A percentile compares a stretch with the other conserved stretches of the same genome.
These are phyloP conservation scores for Rhabdophis nuchalis DNA, from an alignment of 2,797 vertebrate genomes.

Conservation along the genomic window DNA sequence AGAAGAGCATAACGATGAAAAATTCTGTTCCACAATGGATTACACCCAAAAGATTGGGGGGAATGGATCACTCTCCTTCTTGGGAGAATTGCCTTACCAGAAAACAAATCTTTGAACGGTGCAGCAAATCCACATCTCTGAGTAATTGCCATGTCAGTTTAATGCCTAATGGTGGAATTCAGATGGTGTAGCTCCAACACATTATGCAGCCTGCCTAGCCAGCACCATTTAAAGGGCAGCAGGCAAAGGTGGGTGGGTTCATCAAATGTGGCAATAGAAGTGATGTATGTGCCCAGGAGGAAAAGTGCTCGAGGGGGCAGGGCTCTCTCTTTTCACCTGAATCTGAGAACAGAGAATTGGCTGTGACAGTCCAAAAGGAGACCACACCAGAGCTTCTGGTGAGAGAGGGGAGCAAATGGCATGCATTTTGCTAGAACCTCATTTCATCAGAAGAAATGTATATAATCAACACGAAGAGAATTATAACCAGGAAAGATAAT, in stretches of 20 bases:
- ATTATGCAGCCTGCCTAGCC: conserved; percentile 11
- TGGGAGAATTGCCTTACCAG: neutral
- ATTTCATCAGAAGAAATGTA: neutral
- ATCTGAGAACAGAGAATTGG: neutral
- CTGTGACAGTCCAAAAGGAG: neutral
- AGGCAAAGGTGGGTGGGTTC: conserved; percentile 9
- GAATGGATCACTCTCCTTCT: neutral
- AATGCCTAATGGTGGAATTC: conserved; percentile 11
- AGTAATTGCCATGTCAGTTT: conserved; percentile 23
- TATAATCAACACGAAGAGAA: neutral
- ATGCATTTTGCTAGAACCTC: neutral
- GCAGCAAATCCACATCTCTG: neutral
- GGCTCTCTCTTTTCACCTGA: neutral
- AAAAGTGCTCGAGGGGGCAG: neutral
- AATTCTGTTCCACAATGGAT: neutral
- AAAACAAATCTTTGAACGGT: neutral
- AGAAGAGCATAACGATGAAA: neutral
- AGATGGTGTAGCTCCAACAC: conserved; percentile 9
- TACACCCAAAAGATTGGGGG: neutral
- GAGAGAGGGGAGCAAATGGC: neutral
- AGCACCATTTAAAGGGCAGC: conserved; percentile 32
- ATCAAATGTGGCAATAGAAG: conserved; percentile 23
- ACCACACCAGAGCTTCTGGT: neutral
- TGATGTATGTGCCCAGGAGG: conserved; percentile 15
- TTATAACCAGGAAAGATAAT: neutral